Evolutionary conservation across 2,888 invertebrate genomes (phyloP), one percentile per base, ranked within the genome.

Genomic region (Glaucopsyche alexis): DNA sequence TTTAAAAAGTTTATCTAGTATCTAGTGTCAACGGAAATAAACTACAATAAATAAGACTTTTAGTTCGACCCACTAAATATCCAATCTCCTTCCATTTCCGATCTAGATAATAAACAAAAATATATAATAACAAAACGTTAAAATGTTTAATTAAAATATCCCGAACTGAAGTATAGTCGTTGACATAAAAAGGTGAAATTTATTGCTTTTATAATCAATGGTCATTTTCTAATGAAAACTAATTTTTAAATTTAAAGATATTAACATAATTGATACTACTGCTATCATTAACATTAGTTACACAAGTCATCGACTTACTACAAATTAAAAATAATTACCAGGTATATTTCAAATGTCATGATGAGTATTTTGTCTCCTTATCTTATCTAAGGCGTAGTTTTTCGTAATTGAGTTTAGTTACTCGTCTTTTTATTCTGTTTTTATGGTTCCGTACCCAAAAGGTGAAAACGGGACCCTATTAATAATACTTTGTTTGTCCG

Each of bases 321-420:
- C 55, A 55, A 55, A 55, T 55, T 55, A 55, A 55, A 55, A 55
- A 55, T 55, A 55, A 55, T 55, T 1, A 55, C 55, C 55, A 52
- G 55, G 11, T 55, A 55, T 55, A 55, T 55, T 55, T 55, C 55
- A 55, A 55, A 55, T 55, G 19, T 19, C 16, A 19, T 55, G 16
- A 55, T n/a, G n/a, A n/a, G n/a, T n/a, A n/a, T n/a, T 19, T 11
- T 55, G 19, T 55, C 55, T 55, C 16, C 55, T 55, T 19, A 55
- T 55, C 9, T 55, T 55, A 19, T 55, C 19, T 52, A 16, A 8
- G 11, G 9, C 11, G 52, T 29, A 29, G 29, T 16, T 19, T 55
- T 55, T 55, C 4, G 16, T 55, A 55, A 19, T 55, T 55, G 9
- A 55, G 55, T 55, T 55, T 9, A 55, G 8, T 55, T 52, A 52